Percentiles rank a stretch among this genome's conserved stretches.
These are phyloP conservation scores for Tipula helvola DNA, from an alignment of 2,888 invertebrate species.

Conservation along the genomic window DNA sequence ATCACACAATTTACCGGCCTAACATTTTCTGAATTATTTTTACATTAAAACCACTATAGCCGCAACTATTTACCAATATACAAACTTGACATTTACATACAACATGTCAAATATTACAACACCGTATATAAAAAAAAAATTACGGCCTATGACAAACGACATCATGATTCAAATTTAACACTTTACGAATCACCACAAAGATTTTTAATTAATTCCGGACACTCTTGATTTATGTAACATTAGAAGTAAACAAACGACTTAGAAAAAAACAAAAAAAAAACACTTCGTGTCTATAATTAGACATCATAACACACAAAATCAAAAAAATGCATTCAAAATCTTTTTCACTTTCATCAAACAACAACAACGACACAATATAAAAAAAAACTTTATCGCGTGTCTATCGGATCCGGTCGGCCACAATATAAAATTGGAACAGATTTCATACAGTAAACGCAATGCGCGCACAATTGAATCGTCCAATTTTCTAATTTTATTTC, in stretches of 20 bases:
- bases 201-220: not conserved
- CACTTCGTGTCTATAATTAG: not conserved
- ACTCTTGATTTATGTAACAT: not conserved
- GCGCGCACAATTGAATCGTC: not conserved
- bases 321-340: not conserved
- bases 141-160: not conserved
- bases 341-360: not conserved
- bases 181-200: not conserved
- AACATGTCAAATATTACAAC: not conserved
- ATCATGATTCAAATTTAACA: not conserved
- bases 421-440: not conserved
- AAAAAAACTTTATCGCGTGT: not conserved
- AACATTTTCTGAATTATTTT: not conserved
- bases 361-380: too few species aligned
- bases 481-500: not conserved
- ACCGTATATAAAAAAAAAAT: not conserved
- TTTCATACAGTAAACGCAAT: not conserved
- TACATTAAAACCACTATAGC: not conserved
- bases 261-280: not conserved
- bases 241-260: not conserved
- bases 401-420: not conserved
- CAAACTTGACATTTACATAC: not conserved
- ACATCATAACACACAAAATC: not conserved
- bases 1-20: not conserved
- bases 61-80: not conserved